phyloP scores from a whole-genome alignment of 2,113 vertebrate genomes.

The Zosterops pallidus region DNA sequence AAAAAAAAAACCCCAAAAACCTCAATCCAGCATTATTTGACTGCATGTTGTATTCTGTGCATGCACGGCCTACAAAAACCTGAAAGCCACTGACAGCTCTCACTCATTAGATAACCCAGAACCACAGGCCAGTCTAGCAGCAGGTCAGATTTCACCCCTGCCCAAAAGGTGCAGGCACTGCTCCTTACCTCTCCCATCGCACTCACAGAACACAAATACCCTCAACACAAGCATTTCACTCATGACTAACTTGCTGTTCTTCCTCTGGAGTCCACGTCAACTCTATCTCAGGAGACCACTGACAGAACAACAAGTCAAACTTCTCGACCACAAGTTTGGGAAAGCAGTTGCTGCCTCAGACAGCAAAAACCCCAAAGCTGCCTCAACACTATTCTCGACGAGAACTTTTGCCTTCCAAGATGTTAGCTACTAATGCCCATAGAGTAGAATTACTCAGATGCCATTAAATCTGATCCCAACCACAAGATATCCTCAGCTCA shows the following conservation, averaged over 20 bases:
- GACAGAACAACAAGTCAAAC: not conserved
- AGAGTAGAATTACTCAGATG: not conserved
- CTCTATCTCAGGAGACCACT: not conserved
- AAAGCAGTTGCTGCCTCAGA: not conserved
- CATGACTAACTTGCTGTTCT: not conserved
- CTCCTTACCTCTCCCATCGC: not conserved
- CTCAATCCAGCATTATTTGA: not conserved
- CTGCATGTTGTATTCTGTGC: not conserved
- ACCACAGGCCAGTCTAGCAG: not conserved
- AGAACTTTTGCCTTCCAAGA: not conserved
- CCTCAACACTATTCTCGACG: fast-evolving
- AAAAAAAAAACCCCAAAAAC: no score
- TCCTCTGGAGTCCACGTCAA: not conserved
- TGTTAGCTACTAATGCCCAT: not conserved
- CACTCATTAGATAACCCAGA: not conserved
- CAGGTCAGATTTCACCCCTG: not conserved
- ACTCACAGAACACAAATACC: not conserved
- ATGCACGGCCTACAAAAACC: not conserved
- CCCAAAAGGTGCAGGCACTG: not conserved
- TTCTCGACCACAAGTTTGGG: not conserved
- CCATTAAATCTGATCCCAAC: not conserved
- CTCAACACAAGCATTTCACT: fast-evolving
- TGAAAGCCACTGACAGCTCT: not conserved
- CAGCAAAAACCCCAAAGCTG: not conserved
- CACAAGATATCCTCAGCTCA: not conserved